Evolutionary conservation across 1,140 invertebrate species (phyloP), one percentile per base, ranked within the genome.

Genomic region (Zophobas atratus): DNA sequence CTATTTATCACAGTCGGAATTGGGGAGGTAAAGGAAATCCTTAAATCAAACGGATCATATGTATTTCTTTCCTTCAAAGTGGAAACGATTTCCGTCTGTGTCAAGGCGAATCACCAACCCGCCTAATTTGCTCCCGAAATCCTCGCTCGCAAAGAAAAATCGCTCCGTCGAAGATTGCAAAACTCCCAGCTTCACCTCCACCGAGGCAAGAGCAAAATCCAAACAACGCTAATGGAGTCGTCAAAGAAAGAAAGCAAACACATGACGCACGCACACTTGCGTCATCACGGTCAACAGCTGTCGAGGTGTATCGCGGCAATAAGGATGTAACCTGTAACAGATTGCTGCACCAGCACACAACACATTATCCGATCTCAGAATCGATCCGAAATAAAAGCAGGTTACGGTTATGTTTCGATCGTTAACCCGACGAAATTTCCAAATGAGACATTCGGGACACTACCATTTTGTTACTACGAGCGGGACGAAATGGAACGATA

Each of bases 261-360:
- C 56, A 60, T 60, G 56, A 60, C 56, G 56, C 56, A 60, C 56
- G 56, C 36, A 60, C 36, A 60, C 56, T 60, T 60, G 56, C 56
- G 56, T 60, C 56, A 60, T 60, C 56, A 60, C 56, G 56, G 56
- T 60, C 56, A 60, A 60, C 56, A 60, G 56, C 56, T 60, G 56
- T 60, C 36, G 56, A 60, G 56, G 56, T 60, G 56, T 60, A 60
- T 60, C 56, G 56, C 20, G 38, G 56, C 56, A 60, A 60, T 60
- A 60, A 60, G 56, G 56, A 60, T 60, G 56, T 60, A 60, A 60
- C 56, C 56, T 60, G 56, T 60, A 60, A 60, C 56, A 60, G 35
- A 60, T 60, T 60, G 56, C 56, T 33, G 6, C 51, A 55, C 32
- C 20, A 51, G 49, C 49, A n/a, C 49, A 46, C 3, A 8, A 4